A percentile compares a stretch with the other conserved stretches of the same genome.
These are phyloP conservation scores for Aulostomus chinensis DNA, from an alignment of 2,797 vertebrate genomes.

Conservation along the genomic window DNA sequence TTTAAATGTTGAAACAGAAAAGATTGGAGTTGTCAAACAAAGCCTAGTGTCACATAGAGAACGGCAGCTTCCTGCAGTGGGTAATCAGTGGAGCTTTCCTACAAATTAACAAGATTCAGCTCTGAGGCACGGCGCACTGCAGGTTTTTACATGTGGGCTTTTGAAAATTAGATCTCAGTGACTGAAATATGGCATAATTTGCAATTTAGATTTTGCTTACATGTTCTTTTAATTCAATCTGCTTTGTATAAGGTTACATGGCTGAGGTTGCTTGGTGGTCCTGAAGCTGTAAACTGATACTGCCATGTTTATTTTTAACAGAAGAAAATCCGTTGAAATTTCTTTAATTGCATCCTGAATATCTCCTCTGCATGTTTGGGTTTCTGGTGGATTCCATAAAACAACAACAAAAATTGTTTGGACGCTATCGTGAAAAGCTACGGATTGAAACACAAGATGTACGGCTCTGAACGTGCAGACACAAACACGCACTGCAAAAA, in stretches of 20 bases:
- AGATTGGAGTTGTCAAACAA: constrained; percentile 77
- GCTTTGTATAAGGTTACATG: constrained; percentile 25
- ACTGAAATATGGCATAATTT: constrained; percentile 51
- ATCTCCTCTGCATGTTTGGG: constrained; percentile 5
- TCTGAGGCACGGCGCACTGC: constrained; percentile 67
- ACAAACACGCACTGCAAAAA: constrained; percentile 6
- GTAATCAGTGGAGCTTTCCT: constrained; percentile 74
- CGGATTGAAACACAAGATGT: constrained; percentile 14
- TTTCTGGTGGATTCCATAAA: constrained; percentile 13
- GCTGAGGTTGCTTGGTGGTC: constrained; percentile 12
- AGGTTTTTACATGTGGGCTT: constrained; percentile 57
- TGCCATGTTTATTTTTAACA: constrained; percentile 23
- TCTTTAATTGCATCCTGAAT: constrained; percentile 17
- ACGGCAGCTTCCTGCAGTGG: constrained; percentile 76
- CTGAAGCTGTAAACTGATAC: constrained; percentile 16
- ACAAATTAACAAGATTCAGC: constrained; percentile 78
- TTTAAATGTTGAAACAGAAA: constrained; percentile 64
- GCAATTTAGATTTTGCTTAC: constrained; percentile 35
- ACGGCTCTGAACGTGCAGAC: constrained; percentile 1
- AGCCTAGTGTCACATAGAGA: constrained; percentile 66
- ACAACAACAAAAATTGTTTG: not conserved
- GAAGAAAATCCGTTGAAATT: constrained; percentile 18
- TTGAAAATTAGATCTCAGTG: constrained; percentile 58
- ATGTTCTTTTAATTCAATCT: constrained; percentile 20
- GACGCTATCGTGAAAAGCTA: constrained; percentile 33